These are phyloP conservation scores for Sternotherus odoratus DNA, from an alignment of 2,797 vertebrate species.

Conservation along the genomic window DNA sequence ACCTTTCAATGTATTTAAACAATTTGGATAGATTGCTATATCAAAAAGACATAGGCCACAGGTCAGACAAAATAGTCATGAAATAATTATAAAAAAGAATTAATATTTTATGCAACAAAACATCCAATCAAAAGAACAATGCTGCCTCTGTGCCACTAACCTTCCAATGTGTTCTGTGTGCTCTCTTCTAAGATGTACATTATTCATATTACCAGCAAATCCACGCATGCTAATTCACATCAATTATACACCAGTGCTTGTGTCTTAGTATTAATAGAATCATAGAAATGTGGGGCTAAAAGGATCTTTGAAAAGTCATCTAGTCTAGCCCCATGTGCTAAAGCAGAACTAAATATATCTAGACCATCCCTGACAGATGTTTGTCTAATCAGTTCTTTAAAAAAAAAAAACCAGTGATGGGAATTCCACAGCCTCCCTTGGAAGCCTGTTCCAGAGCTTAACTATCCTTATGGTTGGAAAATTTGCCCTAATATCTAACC, in stretches of 20 bases:
- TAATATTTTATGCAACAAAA: accelerated
- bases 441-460: no score
- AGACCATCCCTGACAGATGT: no score
- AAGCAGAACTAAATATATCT: no score
- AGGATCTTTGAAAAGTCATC: no score
- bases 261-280: not conserved
- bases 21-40: not conserved
- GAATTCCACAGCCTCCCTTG: no score
- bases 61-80: not conserved
- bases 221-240: not conserved
- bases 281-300: not conserved
- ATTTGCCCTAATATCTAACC: no score
- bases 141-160: not conserved
- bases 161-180: not conserved
- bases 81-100: not conserved
- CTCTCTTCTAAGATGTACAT: not conserved
- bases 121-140: not conserved
- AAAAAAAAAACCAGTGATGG: no score
- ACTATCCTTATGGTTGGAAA: no score
- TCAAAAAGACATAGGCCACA: not conserved
- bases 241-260: not conserved
- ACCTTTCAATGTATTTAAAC: not conserved
- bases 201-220: not conserved
- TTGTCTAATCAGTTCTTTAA: no score
- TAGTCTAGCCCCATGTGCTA: no score